Evolutionary conservation across 2,888 invertebrate species (phyloP).

Genomic region (Agapostemon virescens): DNA sequence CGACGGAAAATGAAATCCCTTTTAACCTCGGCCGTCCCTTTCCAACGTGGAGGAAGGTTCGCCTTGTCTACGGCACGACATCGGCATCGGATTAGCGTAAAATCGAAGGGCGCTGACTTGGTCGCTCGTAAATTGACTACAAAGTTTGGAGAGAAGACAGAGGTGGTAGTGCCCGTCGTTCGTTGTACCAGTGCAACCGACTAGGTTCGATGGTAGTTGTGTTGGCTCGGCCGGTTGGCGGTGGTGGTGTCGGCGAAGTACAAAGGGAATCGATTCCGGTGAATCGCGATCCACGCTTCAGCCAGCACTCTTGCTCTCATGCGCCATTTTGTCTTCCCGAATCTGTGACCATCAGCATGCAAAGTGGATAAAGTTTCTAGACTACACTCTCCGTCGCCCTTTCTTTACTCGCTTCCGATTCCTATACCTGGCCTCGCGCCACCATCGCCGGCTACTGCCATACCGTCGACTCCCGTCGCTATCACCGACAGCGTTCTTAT

Average conservation of each 20-base stretch:
- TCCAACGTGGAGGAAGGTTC: slow-evolving; percentile 57
- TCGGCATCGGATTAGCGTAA: slow-evolving; percentile 76
- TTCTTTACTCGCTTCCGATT: slow-evolving; percentile 68
- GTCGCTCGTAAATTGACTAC: slow-evolving; percentile 77
- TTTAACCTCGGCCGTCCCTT: slow-evolving; percentile 54
- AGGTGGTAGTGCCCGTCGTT: slow-evolving; percentile 45
- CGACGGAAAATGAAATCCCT: slow-evolving; percentile 67
- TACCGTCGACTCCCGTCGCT: slow-evolving; percentile 33
- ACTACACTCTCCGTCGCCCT: slow-evolving; percentile 69
- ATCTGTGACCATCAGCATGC: slow-evolving; percentile 76
- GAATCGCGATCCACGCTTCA: slow-evolving; percentile 68
- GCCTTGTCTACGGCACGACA: slow-evolving; percentile 68
- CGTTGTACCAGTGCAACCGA: slow-evolving; percentile 31
- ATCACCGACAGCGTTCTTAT: slow-evolving; percentile 43
- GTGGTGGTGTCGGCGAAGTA: slow-evolving; percentile 60
- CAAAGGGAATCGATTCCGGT: slow-evolving; percentile 75
- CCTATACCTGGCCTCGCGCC: slow-evolving; percentile 60
- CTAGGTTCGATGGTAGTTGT: slow-evolving; percentile 23
- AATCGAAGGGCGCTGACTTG: slow-evolving; percentile 77
- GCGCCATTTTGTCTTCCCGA: slow-evolving; percentile 72
- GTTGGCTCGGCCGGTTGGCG: slow-evolving; percentile 24
- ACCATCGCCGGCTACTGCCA: slow-evolving; percentile 28
- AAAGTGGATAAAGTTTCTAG: slow-evolving; percentile 76
- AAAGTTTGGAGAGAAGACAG: slow-evolving; percentile 71
- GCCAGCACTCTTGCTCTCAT: slow-evolving; percentile 34